Conservation (phyloP, 2,113 vertebrate species). For the Alligator sinensis region DNA sequence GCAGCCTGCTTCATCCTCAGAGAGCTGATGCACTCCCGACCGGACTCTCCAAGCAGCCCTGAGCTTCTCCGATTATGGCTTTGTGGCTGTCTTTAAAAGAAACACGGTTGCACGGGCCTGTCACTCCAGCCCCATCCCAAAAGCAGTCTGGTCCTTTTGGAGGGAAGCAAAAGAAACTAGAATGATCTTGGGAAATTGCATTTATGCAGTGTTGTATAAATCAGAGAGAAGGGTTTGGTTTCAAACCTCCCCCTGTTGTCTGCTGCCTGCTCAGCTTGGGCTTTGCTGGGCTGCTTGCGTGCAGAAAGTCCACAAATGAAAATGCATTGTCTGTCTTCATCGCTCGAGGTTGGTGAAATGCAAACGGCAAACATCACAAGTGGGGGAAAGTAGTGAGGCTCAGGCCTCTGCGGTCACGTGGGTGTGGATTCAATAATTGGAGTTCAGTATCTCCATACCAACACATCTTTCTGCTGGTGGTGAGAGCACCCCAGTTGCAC, state of each 20-base stretch:
- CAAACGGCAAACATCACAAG: background rate
- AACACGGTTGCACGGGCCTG: background rate
- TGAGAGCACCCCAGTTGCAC: slow-evolving; percentile 36
- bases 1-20: background rate
- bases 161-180: background rate
- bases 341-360: background rate
- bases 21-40: background rate
- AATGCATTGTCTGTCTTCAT: background rate
- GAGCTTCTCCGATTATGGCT: background rate
- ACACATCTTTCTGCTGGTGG: slow-evolving; percentile 39
- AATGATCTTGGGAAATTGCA: too few species aligned
- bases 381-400: background rate
- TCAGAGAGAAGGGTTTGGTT: background rate
- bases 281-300: background rate
- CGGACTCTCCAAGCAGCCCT: background rate
- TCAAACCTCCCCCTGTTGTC: background rate
- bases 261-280: background rate
- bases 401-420: background rate
- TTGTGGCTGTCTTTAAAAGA: background rate
- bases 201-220: background rate
- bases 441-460: slow-evolving; percentile 16
- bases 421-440: slow-evolving; percentile 16
- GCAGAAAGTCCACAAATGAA: background rate
- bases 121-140: background rate
- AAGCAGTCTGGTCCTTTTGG: background rate